Base-by-base conservation (phyloP, 30 jellyfish, hydroid and myxozoan species). In the Chrysaora quinquecirrha region DNA sequence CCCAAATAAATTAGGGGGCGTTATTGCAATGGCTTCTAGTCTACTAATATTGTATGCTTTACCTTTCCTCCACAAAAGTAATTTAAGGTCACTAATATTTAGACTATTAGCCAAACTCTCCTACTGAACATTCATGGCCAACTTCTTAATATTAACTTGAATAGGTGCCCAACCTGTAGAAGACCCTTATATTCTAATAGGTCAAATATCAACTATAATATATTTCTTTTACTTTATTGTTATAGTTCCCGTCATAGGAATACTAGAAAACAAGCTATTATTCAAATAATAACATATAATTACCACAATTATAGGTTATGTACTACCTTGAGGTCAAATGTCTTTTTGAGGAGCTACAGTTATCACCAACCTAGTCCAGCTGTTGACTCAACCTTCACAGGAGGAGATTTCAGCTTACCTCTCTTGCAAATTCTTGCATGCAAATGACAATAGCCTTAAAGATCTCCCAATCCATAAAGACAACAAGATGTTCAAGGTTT, bases 1-100 rank as follows among this genome's bases (percentile, higher is more conserved):
- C 0, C 94, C 94, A 0, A 25, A 83, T 70, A 83, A 83, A 48
- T 34, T 83, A 0, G 87, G 87, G 29, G 94, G 94, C 10, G 94
- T 83, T 7, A 58, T 83, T 0, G 94, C 94, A 0, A 21, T 83
- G 71, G 73, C 22, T 0, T 31, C 71, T 0, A 34, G 81, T 0
- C 46, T 83, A 21, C 38, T 83, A 0, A 31, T 83, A 0, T 1
- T 69, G 1, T 38, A 46, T 69, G 30, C 32, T 0, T 46, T 83
- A 0, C 94, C 94, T 0, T 83, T 47, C 0, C 2, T 31, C 0
- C 73, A 69, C 56, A 30, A 12, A 0, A 27, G 54, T 0, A 29
- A 34, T 0, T 47, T 34, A 32, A 50, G 79, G 23, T 70, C 89
- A 2, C 1, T 28, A 2, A 9, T 80, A 4, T 83, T 47, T 48